Percentiles rank a stretch among this genome's conserved stretches.
Evolutionary conservation across 2,113 vertebrate genomes (phyloP).

Genomic region (Pelvicachromis taeniatus): DNA sequence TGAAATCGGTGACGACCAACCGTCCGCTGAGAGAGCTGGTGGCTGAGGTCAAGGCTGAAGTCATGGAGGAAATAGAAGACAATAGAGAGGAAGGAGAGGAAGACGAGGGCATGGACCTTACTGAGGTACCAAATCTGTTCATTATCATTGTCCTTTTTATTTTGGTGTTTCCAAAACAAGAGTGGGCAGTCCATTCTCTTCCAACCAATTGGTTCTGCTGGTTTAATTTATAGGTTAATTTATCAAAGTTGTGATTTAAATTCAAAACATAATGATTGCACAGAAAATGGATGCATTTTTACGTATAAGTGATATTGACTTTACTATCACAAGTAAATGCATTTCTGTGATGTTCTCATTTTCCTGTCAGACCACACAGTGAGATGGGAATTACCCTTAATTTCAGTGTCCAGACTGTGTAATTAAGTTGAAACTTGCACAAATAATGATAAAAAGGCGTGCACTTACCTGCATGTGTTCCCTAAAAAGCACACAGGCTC

Average conservation of each 20-base stretch:
- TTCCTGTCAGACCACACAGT: background rate
- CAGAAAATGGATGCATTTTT: background rate
- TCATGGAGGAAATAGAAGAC: constrained; percentile 80
- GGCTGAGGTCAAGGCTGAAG: constrained; percentile 95
- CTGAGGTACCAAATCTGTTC: constrained; percentile 37
- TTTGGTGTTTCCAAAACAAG: background rate
- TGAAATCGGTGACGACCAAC: constrained; percentile 80
- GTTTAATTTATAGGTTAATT: background rate
- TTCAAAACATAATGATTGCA: background rate
- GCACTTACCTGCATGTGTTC: background rate
- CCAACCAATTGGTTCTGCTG: background rate
- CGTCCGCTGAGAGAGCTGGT: constrained; percentile 89
- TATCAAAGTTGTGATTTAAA: background rate
- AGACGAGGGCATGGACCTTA: constrained; percentile 62
- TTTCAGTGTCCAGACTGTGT: background rate
- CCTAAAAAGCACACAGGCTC: background rate
- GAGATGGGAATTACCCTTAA: background rate
- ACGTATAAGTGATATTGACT: background rate
- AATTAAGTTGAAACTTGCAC: background rate
- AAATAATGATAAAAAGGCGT: background rate
- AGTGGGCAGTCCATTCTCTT: background rate
- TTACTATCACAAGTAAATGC: background rate
- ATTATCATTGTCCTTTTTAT: background rate
- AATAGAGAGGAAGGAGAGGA: constrained; percentile 73
- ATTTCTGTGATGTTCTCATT: background rate